phyloP scores from a whole-genome alignment of 2,797 vertebrate genomes.

The Phataginus tetradactyla region DNA sequence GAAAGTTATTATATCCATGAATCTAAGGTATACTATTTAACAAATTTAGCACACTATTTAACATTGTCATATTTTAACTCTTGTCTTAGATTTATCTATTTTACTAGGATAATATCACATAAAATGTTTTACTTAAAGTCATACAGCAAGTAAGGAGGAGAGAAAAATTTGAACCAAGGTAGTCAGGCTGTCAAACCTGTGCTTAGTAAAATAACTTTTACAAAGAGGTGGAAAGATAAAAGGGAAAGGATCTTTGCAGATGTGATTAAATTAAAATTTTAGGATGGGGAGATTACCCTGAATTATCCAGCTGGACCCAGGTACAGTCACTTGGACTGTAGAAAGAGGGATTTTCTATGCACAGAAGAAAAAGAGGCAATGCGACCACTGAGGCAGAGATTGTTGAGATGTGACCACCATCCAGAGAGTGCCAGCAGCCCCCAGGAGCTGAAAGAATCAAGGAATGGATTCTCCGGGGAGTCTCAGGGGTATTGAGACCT shows the following conservation, averaged over 20 bases:
- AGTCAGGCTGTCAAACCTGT: not conserved
- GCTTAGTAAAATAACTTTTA: not conserved
- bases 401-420: not conserved
- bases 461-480: no score
- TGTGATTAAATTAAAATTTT: not conserved
- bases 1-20: not conserved
- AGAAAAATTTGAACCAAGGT: not conserved
- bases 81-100: not conserved
- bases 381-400: not conserved
- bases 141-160: not conserved
- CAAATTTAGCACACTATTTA: not conserved
- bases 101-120: not conserved
- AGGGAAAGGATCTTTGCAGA: not conserved
- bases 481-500: no score
- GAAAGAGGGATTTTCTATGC: not conserved
- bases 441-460: not conserved
- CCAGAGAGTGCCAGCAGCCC: not conserved
- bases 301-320: not conserved
- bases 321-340: no score
- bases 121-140: not conserved
- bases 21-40: not conserved
- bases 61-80: not conserved
- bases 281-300: not conserved
- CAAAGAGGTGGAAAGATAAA: not conserved
- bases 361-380: not conserved